phyloP scores from a whole-genome alignment of 2,888 invertebrate species.

The Imbricaverruca yamaguchii region DNA sequence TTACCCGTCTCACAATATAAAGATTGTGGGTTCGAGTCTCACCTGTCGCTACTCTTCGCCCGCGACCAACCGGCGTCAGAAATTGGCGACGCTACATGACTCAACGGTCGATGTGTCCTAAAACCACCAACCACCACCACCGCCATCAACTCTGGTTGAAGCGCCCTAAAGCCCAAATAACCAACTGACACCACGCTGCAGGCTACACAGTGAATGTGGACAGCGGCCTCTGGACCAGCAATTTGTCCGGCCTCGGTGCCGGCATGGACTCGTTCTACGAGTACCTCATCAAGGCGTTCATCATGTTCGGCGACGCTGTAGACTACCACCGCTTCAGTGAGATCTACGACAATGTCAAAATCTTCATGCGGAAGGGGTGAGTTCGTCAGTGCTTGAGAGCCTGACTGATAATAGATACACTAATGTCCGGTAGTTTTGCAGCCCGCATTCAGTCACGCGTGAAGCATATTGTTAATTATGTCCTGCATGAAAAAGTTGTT shows the following conservation, averaged over 20 bases:
- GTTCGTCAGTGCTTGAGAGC: slow-evolving; percentile 28
- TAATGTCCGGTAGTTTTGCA: too few species aligned
- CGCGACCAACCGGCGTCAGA: too few species aligned
- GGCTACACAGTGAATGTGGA: slow-evolving; percentile 55
- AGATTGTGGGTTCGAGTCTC: too few species aligned
- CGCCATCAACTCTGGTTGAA: too few species aligned
- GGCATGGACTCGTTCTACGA: slow-evolving; percentile 99
- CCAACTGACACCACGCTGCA: background rate
- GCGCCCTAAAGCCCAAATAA: too few species aligned
- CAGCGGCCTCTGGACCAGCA: slow-evolving; percentile 53
- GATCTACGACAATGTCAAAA: slow-evolving; percentile 49
- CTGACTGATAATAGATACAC: background rate
- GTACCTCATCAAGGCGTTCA: slow-evolving; percentile 93
- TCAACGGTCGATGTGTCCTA: too few species aligned
- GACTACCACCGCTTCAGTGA: slow-evolving; percentile 53
- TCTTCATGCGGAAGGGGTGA: slow-evolving; percentile 51
- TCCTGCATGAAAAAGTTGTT: too few species aligned
- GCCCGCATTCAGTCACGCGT: too few species aligned
- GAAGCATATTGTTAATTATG: background rate
- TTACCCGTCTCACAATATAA: too few species aligned
- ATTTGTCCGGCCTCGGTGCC: slow-evolving; percentile 81
- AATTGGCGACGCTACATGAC: too few species aligned
- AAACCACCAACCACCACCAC: too few species aligned
- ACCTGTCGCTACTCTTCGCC: too few species aligned
- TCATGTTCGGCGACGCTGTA: slow-evolving; percentile 52